Evolutionary conservation across 2,888 invertebrate species (phyloP).

Genomic region (Teleogryllus oceanicus): DNA sequence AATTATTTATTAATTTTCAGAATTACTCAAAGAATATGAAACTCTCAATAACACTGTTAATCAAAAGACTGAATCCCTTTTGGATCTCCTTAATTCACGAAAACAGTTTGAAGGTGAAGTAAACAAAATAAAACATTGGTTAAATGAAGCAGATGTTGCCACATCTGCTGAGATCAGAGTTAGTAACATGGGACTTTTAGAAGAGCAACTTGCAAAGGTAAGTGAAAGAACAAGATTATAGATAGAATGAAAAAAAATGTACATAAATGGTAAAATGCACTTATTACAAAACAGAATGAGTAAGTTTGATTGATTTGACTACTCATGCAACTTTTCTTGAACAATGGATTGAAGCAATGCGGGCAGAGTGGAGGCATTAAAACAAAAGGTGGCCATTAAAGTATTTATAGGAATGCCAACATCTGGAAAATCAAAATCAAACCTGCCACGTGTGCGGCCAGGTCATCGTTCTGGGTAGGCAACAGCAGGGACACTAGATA

Average conservation of each 20-base stretch:
- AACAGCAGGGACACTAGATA: too few species aligned
- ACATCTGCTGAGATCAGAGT: constrained; percentile 76
- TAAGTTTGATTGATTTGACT: too few species aligned
- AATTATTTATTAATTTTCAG: constrained; percentile 50
- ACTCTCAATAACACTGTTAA: constrained; percentile 56
- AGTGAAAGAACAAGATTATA: constrained; percentile 11
- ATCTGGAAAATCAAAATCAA: too few species aligned
- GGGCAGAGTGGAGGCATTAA: too few species aligned
- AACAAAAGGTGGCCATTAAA: too few species aligned
- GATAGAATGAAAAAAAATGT: not conserved
- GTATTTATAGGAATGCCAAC: not conserved
- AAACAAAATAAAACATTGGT: constrained; percentile 80
- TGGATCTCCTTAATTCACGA: constrained; percentile 70
- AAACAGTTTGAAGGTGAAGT: constrained; percentile 78
- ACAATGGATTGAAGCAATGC: too few species aligned
- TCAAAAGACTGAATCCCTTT: constrained; percentile 39
- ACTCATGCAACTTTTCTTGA: too few species aligned
- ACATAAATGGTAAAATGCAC: not conserved
- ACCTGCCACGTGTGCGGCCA: too few species aligned
- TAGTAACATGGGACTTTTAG: constrained; percentile 74
- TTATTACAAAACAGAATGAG: too few species aligned
- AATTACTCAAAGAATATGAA: constrained; percentile 67
- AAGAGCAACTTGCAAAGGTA: constrained; percentile 80
- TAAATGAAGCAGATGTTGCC: constrained; percentile 85
- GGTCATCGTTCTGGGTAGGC: too few species aligned